A percentile compares a stretch with the other conserved stretches of the same genome.
phyloP scores from a whole-genome alignment of 2,888 invertebrate species.

The Apamea crenata region DNA sequence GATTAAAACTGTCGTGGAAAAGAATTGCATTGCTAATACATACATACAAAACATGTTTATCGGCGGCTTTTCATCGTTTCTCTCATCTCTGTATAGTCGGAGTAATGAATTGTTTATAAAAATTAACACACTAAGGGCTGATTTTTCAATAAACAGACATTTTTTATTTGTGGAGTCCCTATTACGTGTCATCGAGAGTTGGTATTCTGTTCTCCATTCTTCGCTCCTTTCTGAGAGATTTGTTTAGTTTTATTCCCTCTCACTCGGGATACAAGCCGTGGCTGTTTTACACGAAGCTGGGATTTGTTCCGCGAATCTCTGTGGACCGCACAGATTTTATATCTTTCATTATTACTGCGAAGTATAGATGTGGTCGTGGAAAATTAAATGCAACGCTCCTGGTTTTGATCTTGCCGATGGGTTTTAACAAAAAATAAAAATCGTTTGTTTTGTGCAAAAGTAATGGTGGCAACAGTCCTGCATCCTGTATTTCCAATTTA shows the following conservation, averaged over 20 bases:
- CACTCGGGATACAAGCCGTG: constrained; percentile 34
- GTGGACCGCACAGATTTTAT: constrained; percentile 41
- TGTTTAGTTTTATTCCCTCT: constrained; percentile 63
- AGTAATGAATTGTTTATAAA: neutral
- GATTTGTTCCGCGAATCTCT: constrained; percentile 50
- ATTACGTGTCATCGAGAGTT: constrained; percentile 9
- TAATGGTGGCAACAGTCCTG: neutral
- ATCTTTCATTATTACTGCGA: constrained; percentile 53
- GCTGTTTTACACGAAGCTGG: constrained; percentile 58
- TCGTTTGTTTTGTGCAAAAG: neutral
- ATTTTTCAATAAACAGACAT: too few relatives aligned
- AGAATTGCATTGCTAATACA: neutral
- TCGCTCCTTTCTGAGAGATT: constrained; percentile 40
- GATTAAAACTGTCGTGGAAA: neutral
- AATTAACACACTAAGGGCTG: too few relatives aligned
- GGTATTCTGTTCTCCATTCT: constrained; percentile 36
- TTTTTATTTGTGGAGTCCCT: neutral
- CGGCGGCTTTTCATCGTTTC: neutral
- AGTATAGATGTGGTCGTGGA: neutral
- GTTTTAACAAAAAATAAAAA: neutral
- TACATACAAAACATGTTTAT: neutral
- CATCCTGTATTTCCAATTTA: neutral
- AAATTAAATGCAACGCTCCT: constrained; percentile 8
- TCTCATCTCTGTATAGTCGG: neutral
- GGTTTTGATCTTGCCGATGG: neutral